Evolutionary conservation across 2,888 invertebrate genomes (phyloP).

Genomic region (Pomacea canaliculata): DNA sequence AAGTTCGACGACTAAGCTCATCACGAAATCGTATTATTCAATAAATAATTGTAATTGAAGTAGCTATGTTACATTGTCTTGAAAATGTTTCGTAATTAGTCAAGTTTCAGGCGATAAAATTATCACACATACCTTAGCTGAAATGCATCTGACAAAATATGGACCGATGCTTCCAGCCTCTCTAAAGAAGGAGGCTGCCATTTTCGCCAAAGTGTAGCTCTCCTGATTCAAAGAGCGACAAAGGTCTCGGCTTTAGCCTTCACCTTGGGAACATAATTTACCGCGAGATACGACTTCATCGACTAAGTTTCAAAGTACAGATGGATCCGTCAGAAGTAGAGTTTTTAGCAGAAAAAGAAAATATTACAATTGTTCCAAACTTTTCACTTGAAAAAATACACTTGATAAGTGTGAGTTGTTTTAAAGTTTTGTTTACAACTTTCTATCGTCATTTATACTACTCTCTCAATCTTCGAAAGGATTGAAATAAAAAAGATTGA

Average conservation of each 20-base stretch:
- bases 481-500: too few relatives aligned
- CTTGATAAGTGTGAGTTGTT: conserved; percentile 67
- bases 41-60: background rate
- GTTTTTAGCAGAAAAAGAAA: conserved; percentile 90
- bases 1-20: too few relatives aligned
- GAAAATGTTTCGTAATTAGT: background rate
- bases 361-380: conserved; percentile 88
- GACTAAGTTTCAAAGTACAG: too few relatives aligned
- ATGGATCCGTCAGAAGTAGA: conserved; percentile 72
- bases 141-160: conserved; percentile 21
- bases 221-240: background rate
- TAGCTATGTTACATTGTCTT: background rate
- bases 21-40: too few relatives aligned
- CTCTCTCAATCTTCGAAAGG: too few relatives aligned
- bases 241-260: background rate
- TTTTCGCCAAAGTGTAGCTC: conserved; percentile 22
- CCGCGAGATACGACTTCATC: conserved; percentile 16
- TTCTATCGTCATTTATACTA: background rate
- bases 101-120: background rate
- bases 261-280: conserved; percentile 9
- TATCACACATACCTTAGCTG: background rate
- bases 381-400: conserved; percentile 79
- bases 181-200: conserved; percentile 43
- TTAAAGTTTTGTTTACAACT: background rate
- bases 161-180: conserved; percentile 34